A percentile compares a stretch with the other conserved stretches of the same genome.
phyloP scores from a whole-genome alignment of 2,888 invertebrate species.

The Hesperia comma region DNA sequence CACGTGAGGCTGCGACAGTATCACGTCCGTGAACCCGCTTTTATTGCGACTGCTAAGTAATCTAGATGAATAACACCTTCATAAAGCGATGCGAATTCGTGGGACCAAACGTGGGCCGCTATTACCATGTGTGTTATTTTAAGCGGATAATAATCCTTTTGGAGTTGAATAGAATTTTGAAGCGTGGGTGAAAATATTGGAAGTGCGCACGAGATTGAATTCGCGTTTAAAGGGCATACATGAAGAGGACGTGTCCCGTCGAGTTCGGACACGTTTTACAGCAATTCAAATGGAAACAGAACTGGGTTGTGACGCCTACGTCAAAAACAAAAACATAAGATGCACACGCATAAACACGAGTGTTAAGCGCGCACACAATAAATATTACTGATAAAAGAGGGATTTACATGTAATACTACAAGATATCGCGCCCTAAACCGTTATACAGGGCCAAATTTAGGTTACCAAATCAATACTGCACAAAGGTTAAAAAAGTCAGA shows the following conservation, averaged over 20 bases:
- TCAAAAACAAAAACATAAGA: constrained; percentile 66
- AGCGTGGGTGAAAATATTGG: constrained; percentile 71
- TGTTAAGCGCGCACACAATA: constrained; percentile 74
- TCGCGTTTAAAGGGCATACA: constrained; percentile 55
- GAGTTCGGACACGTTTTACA: constrained; percentile 58
- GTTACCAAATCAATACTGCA: constrained; percentile 54
- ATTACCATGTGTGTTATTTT: constrained; percentile 64
- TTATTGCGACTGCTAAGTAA: constrained; percentile 70
- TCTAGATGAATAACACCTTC: constrained; percentile 77
- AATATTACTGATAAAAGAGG: constrained; percentile 74
- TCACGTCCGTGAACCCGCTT: constrained; percentile 68
- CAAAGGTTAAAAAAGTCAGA: constrained; percentile 42
- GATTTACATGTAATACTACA: constrained; percentile 68
- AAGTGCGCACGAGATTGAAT: constrained; percentile 52
- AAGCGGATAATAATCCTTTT: constrained; percentile 63
- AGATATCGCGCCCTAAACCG: constrained; percentile 66
- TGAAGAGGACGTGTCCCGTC: constrained; percentile 60
- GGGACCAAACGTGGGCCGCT: constrained; percentile 67
- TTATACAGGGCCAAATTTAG: constrained; percentile 58
- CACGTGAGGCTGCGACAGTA: constrained; percentile 60
- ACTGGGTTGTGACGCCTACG: constrained; percentile 76
- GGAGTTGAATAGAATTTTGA: constrained; percentile 66
- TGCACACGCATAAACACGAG: constrained; percentile 69
- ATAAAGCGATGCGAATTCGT: constrained; percentile 65
- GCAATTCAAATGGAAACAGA: constrained; percentile 63